These are phyloP conservation scores for Crypturellus undulatus DNA, from an alignment of 2,113 vertebrate species.

Conservation along the genomic window DNA sequence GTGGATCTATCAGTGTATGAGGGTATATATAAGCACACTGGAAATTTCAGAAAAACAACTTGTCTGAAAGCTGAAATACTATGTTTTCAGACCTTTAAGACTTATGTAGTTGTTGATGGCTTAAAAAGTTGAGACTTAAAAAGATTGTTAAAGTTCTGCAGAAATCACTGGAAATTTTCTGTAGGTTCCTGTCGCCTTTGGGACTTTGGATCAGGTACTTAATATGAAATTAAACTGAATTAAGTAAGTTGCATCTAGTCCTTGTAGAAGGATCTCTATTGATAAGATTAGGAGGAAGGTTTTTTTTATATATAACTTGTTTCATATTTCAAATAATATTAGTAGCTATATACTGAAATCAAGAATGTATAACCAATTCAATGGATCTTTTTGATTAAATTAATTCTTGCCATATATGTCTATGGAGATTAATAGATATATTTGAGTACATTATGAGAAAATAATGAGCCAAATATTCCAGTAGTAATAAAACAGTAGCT, in stretches of 20 bases:
- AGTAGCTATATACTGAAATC: slow-evolving; percentile 1
- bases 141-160: background rate
- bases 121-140: background rate
- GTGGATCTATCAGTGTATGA: background rate
- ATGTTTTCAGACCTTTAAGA: background rate
- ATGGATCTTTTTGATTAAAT: slow-evolving; percentile 30
- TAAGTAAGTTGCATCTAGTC: background rate
- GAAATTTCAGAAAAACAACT: background rate
- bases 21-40: background rate
- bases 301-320: no score
- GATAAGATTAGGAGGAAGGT: background rate
- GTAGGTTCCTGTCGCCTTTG: background rate
- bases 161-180: background rate
- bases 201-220: background rate
- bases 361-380: slow-evolving; percentile 15
- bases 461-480: slow-evolving; percentile 51
- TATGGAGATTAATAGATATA: slow-evolving; percentile 46
- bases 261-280: background rate
- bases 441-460: slow-evolving; percentile 46
- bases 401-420: slow-evolving; percentile 41
- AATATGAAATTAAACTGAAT: background rate
- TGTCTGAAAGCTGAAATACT: background rate
- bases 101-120: background rate
- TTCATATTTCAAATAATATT: no score
- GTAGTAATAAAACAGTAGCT: slow-evolving; percentile 44